Evolutionary conservation across 1,140 invertebrate genomes (phyloP), one percentile per base, ranked within the genome.

Genomic region (Prorops nasuta): DNA sequence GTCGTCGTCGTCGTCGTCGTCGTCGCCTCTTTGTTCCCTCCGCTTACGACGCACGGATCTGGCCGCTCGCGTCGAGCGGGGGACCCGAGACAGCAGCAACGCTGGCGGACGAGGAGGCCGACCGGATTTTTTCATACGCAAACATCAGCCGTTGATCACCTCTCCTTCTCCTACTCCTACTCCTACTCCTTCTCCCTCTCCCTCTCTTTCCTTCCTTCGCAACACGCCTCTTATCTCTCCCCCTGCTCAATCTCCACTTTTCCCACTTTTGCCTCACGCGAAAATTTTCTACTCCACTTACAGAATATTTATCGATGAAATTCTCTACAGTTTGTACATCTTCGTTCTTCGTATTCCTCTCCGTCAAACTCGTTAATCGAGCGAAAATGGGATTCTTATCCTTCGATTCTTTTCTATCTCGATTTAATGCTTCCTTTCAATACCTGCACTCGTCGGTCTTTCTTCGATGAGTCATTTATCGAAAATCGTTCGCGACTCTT

Each of bases 101-200:
- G 14, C 9, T 12, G 8, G 36, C 14, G 7, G 1, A 18, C 10
- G 17, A 34, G 31, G 47, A 48, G 35, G 58, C 24, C 54, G 47
- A 62, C 41, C 44, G 50, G 54, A 7, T 43, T 51, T 40, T 62
- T 57, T 61, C 54, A 62, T 62, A 62, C 58, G 59, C 58, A 31
- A 60, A 56, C 54, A 62, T 60, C 46, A 49, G 54, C 34, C 51
- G 16, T 9, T 16, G 2, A 10, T 15, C 44, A 42, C 40, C 56
- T 51, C 34, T 37, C 28, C 28, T 18, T 35, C 31, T 44, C 42
- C 42, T 32, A 28, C 24, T 22, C 43, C 44, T 7, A 12, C 37
- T 31, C 24, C 31, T 43, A 38, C 44, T 28, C 40, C 36, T 16
- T 37, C 41, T 44, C 35, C 19, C 38, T 20, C 10, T 51, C 24